Conservation (phyloP, 2,113 vertebrate genomes). For the Indri indri region DNA sequence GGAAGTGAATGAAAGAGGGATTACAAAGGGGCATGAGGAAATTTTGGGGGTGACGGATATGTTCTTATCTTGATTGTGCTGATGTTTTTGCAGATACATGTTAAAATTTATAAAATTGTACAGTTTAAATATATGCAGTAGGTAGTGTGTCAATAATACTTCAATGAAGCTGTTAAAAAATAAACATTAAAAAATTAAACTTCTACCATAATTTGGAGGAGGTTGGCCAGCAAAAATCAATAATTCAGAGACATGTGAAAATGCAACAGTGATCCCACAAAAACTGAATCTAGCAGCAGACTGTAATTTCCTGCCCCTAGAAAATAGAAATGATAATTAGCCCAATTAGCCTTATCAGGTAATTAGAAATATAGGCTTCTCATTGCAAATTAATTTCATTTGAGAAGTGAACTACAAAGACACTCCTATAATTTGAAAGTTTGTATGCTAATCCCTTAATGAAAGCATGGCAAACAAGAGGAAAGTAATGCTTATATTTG, state of each 20-base stretch:
- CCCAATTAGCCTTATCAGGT: slow-evolving; percentile 41
- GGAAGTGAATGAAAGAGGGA: background rate
- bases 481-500: background rate
- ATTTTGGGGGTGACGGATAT: background rate
- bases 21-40: background rate
- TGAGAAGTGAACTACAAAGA: background rate
- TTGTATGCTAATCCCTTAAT: background rate
- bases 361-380: slow-evolving; percentile 11
- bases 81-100: background rate
- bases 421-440: background rate
- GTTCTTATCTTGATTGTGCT: background rate
- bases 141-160: background rate
- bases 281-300: slow-evolving; percentile 6
- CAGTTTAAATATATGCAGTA: background rate
- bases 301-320: slow-evolving; percentile 22
- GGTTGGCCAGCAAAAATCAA: background rate
- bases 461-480: background rate
- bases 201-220: background rate
- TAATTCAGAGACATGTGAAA: background rate
- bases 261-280: background rate
- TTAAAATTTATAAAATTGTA: background rate
- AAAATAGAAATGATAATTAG: slow-evolving; percentile 53
- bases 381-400: slow-evolving; percentile 44
- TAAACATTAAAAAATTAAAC: slow-evolving; percentile 4
- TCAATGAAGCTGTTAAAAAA: background rate